Evolutionary conservation across 2,888 invertebrate species (phyloP), one percentile per base, ranked within the genome.

Genomic region (Amorpha juglandis): DNA sequence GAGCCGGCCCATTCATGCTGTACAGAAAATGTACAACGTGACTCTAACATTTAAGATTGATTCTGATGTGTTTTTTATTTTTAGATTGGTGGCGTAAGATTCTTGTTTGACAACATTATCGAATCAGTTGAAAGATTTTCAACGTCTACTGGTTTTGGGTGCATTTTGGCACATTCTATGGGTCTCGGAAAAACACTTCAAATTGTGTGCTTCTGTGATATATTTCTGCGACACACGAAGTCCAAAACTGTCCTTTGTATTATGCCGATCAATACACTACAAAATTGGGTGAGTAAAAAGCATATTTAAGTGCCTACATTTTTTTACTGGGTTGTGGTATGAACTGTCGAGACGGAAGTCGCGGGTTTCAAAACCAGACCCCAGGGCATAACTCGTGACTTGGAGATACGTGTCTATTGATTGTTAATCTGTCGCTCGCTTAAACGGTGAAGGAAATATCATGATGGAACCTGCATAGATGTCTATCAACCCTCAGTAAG

Each of bases 81-180:
- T 42, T 89, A 96, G 95, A 97, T 98, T 82, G 98, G 98, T 64
- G 98, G 98, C n/a, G 96, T 98, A 16, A 94, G 99, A 67, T 99
- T 99, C 87, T 91, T 99, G 65, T 99, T 98, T 85, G 99, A 99
- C 89, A 99, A 99, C 86, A 96, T 99, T 33, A 97, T 99, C 74
- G 99, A 99, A 90, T 98, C 98, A 21, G 95, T 97, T 55, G 96
- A 96, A 69, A 94, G 98, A 74, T 99, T 97, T 87, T 97, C 97
- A 66, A 97, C 95, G 16, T 97, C 97, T 0, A 95, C 96, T 2
- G 99, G 99, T 12, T 99, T 99, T 87, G 99, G 99, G 14, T 99
- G 99, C 86, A 99, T 99, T 78, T 93, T 99, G 64, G 99, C 99
- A 0, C 99, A 99, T 93, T 98, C 98, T 55, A 99, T 99, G 99